phyloP scores from a whole-genome alignment of 1,140 invertebrate genomes.

The Theocolax elegans region DNA sequence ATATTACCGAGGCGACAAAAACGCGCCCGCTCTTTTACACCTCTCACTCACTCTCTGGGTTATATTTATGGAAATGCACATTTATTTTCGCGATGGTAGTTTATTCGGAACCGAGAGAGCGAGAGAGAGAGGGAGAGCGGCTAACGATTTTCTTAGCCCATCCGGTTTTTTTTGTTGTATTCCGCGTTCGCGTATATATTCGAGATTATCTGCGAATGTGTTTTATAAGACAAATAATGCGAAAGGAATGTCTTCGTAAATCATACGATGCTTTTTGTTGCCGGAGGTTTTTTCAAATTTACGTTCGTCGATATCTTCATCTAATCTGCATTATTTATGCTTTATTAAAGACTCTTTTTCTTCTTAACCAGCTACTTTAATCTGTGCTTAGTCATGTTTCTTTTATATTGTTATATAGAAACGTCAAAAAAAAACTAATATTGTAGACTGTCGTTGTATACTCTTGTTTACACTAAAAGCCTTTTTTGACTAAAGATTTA shows the following conservation, averaged over 20 bases:
- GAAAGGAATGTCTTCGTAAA: background rate
- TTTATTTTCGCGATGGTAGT: slow-evolving; percentile 25
- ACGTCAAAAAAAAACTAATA: too few species aligned
- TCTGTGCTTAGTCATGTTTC: too few species aligned
- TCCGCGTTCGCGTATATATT: background rate
- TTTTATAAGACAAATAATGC: slow-evolving; percentile 28
- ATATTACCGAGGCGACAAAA: slow-evolving; percentile 34
- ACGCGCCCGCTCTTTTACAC: too few species aligned
- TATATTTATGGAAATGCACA: slow-evolving; percentile 40
- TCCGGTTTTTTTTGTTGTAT: slow-evolving; percentile 23
- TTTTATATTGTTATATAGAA: too few species aligned
- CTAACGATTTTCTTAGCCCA: slow-evolving; percentile 19
- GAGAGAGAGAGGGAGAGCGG: too few species aligned
- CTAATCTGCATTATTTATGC: slow-evolving; percentile 8
- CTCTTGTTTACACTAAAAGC: too few species aligned
- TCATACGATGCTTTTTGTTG: background rate
- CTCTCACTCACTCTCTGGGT: background rate
- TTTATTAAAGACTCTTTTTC: slow-evolving; percentile 14
- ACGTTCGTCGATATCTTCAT: slow-evolving; percentile 4
- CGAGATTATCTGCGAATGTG: slow-evolving; percentile 23
- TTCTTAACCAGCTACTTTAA: too few species aligned
- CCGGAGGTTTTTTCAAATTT: background rate
- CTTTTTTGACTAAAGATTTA: too few species aligned
- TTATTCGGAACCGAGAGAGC: background rate
- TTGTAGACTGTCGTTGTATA: too few species aligned